Base-by-base conservation (phyloP, 2,113 vertebrate species). In the Barbus barbus region DNA sequence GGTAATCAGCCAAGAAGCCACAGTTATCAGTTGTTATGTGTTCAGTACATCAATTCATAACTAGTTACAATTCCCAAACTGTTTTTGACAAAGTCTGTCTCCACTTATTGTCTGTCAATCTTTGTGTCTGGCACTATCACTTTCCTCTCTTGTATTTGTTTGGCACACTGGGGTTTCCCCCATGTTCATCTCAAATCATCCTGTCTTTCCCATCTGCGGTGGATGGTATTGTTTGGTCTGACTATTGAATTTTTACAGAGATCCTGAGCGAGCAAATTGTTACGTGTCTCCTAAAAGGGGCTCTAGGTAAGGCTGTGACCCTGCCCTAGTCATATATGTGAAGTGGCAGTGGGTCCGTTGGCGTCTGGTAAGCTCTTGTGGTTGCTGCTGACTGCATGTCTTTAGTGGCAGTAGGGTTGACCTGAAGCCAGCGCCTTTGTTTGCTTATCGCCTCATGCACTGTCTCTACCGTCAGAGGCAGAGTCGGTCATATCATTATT, bases 311-410 rank as follows among this genome's bases (percentile, higher is more conserved):
- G 73, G 51, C 81, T 69, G 48, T 24, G 46, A 56, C 73, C 33
- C 75, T 58, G 9, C 9, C 16, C 12, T 4, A 76, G 31, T 78
- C 60, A 69, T 84, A 28, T 28, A 31, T 80, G 33, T 86, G 86
- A 82, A 38, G 9, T 44, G 77, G 75, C 58, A 78, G 58, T 80
- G 71, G 83, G 79, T 85, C 20, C 0, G 0, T 80, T 53, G 78
- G 67, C 78, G 28, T 90, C 82, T 82, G 72, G 5, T 72, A 85
- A 87, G 53, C 72, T 48, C 81, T 63, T 82, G 84, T 69, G 77
- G 73, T 67, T 87, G 84, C 83, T 69, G 41, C 88, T 36, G 71
- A 86, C 82, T 88, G 80, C 81, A 84, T 84, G 86, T 33, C 58
- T 36, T 83, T 76, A 75, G 46, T 84, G 65, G 83, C 75, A 72